Evolutionary conservation across 2,113 vertebrate species (phyloP), one percentile per base, ranked within the genome.

Genomic region (Micronycteris hirsuta): DNA sequence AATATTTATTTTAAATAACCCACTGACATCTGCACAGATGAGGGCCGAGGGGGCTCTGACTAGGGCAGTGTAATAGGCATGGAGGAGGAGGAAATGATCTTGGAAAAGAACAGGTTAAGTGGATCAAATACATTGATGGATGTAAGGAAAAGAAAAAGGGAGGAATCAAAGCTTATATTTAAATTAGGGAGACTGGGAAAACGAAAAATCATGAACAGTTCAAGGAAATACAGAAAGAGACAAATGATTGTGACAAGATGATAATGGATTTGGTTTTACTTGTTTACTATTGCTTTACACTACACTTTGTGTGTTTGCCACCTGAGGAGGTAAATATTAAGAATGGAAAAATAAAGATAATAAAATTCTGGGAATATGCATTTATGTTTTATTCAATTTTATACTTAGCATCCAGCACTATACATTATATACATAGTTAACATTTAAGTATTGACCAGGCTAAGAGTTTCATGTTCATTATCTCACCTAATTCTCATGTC

Each of bases 1-100:
- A 65, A 22, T 77, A 87, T 63, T 91, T 76, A 83, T 63, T 91
- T 76, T 87, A 84, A 92, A 58, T 73, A 85, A 94, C 26, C 11
- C 20, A 85, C n/a, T 74, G 89, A 80, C 24, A 67, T 85, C 38
- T 88, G 63, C 76, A 84, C 16, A 84, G 14, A 31, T 88, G 63
- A 84, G 31, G 70, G 80, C 73, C 61, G 9, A 58, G 11, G 28
- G 19, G 65, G 38, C 45, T 45, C 28, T 87, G 67, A 63, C 52
- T n/a, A 68, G 22, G 36, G 24, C n/a, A 71, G 3, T 77, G 41
- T 28, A 81, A 74, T 5, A 7, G 22, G 22, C 26, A 67, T 3
- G 2, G 16, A 54, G 19, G 52, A 54, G 54, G 71, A 94, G 70
- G 63, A 38, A 78, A 78, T 54, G 14, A 89, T 73, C 20, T n/a